Base-by-base conservation (phyloP, 2,113 vertebrate species). In the Coracopsis vasa region DNA sequence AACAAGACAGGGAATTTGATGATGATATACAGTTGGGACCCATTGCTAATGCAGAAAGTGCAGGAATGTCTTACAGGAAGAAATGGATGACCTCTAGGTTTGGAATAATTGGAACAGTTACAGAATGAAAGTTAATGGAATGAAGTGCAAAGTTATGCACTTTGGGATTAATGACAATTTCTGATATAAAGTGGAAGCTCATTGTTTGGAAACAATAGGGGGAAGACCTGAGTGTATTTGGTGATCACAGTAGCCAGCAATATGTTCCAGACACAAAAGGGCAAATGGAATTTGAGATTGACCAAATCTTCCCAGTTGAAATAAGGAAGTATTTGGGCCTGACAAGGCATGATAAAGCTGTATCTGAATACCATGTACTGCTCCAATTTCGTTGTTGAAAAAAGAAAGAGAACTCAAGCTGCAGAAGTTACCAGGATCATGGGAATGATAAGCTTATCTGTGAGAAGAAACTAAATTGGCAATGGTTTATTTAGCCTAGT, bases 381-480 rank as follows among this genome's bases (percentile, higher is more conserved):
- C 35, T 91, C 51, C 1, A 11, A 1, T 74, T 87, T 91, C 70
- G 39, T 25, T 74, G 17, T 60, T 80, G 45, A 35, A 58, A 61
- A 69, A 81, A 75, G 53, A 73, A 73, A 9, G 16, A 29, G 19
- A 86, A 48, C 60, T 95, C 21, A 74, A 88, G 48, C 81, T 11
- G 28, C 16, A 35, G 62, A 81, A 81, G 66, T 87, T 94, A 87
- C 42, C 16, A 13, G 80, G 66, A 92, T 94, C 91, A 91, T 92
- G 94, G 86, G 94, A 95, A 89, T 41, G 39, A 87, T 81, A 91
- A 91, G 65, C 48, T 91, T 95, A 81, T 94, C 78, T 94, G 24
- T 51, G 89, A 87, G 86, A 93, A 88, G 37, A 91, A 91, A 92
- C 64, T 79, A 91, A 83, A 81, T 51, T 77, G 16, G 35, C 69